Evolutionary conservation across 2,888 invertebrate species (phyloP), one percentile per base, ranked within the genome.

Genomic region (Drosophila pegasa): DNA sequence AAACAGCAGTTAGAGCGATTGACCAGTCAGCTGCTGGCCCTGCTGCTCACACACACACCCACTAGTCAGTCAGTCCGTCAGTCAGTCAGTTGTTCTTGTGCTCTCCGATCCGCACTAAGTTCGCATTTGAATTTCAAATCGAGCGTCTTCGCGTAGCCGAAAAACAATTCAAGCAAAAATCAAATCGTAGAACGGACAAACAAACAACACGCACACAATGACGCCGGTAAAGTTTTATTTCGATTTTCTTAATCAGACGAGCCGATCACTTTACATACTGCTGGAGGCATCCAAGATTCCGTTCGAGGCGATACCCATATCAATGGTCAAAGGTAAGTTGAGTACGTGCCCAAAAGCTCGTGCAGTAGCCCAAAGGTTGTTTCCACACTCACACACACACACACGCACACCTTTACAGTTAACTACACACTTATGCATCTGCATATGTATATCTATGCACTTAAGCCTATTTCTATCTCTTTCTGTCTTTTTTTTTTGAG

Each of bases 211-310:
- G 5, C 22, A 50, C 71, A 48, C 75, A 73, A 91, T 92, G 92
- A 69, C 90, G 73, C 82, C 93, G 72, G 78, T 95, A 45, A 95
- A 94, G 91, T 93, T 95, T 62, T 96, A 96, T 91, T 95, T 93
- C 75, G 96, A 96, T 92, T 92, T 96, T 40, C 93, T 96, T 91
- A 96, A 96, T 0, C 96, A 96, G 90, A 96, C 96, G 2, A 95
- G 95, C 22, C 93, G 96, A 80, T 94, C 95, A n/a, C 88, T 97
- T 41, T 95, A 94, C 68, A 95, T 95, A 81, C 94, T 96, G 87
- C 90, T 97, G 69, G 95, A 95, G 89, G 91, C 92, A 14, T 93
- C 93, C n/a, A 94, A 94, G 71, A 94, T 94, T 86, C 94, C 95
- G 45, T 96, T 95, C 91, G 94, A 95, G 87, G 90, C 93, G 1